Conservation (phyloP, 2,797 vertebrate species). For the Oreonectes daqikongensis region DNA sequence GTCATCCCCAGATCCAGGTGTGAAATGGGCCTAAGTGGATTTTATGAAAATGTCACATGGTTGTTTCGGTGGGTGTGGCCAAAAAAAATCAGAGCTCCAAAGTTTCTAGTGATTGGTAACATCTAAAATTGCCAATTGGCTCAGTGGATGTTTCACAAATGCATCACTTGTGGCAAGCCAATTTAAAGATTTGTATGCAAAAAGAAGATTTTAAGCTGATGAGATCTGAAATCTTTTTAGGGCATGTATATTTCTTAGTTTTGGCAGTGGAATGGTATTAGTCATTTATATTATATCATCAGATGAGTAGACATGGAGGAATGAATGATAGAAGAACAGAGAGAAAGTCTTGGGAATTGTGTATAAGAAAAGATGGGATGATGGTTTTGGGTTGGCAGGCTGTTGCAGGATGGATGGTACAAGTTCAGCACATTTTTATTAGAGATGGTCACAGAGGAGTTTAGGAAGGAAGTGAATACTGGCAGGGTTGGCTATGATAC, state of each 20-base stretch:
- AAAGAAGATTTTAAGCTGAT: too few relatives aligned
- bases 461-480: not conserved
- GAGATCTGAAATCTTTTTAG: too few relatives aligned
- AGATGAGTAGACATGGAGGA: not conserved
- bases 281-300: not conserved
- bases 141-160: too few relatives aligned
- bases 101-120: too few relatives aligned
- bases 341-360: slow-evolving; percentile 9
- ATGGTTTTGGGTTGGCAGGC: slow-evolving; percentile 26
- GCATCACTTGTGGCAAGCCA: too few relatives aligned
- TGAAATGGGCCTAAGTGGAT: slow-evolving; percentile 28
- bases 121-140: too few relatives aligned
- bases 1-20: slow-evolving; percentile 37
- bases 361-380: slow-evolving; percentile 19
- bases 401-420: slow-evolving; percentile 13
- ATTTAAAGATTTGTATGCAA: too few relatives aligned
- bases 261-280: too few relatives aligned
- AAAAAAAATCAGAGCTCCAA: too few relatives aligned
- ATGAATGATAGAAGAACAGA: not conserved
- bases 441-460: slow-evolving; percentile 5
- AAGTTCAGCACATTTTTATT: slow-evolving; percentile 23
- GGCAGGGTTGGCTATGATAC: slow-evolving; percentile 24
- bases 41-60: slow-evolving; percentile 7
- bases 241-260: too few relatives aligned
- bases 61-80: not conserved